A percentile compares a stretch with the other conserved stretches of the same genome.
These are phyloP conservation scores for Myrmecophaga tridactyla DNA, from an alignment of 2,113 vertebrate species.

Conservation along the genomic window DNA sequence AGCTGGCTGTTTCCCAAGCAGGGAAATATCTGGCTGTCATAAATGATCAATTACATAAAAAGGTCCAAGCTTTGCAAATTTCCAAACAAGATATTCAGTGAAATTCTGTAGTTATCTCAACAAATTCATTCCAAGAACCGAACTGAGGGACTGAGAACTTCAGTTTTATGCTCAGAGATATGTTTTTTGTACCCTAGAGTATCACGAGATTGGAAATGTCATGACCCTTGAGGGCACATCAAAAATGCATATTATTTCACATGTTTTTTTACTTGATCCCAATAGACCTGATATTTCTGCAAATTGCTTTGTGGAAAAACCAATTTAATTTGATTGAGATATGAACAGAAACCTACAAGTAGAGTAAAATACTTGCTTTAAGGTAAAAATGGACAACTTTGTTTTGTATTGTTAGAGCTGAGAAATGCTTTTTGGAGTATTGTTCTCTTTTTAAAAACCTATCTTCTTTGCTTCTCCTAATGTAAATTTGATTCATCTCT, in stretches of 20 bases:
- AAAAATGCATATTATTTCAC: constrained; percentile 75
- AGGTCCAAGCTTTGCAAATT: constrained; percentile 58
- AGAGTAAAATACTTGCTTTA: constrained; percentile 36
- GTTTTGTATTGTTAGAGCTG: neutral
- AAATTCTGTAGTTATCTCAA: constrained; percentile 26
- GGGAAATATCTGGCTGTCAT: constrained; percentile 54
- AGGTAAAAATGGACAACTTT: constrained; percentile 31
- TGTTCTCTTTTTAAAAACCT: neutral
- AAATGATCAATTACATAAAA: constrained; percentile 68
- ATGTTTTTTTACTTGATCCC: constrained; percentile 74
- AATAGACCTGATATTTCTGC: constrained; percentile 73
- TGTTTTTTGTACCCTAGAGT: constrained; percentile 34
- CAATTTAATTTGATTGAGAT: constrained; percentile 77
- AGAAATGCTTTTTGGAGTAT: constrained; percentile 12
- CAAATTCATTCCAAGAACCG: constrained; percentile 21
- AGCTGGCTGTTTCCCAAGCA: constrained; percentile 61
- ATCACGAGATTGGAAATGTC: constrained; percentile 71
- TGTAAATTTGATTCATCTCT: neutral
- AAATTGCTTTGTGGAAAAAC: constrained; percentile 71
- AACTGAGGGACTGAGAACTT: neutral
- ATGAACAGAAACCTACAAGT: constrained; percentile 53
- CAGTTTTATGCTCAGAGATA: neutral
- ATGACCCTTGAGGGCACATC: constrained; percentile 61
- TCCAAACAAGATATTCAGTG: constrained; percentile 44
- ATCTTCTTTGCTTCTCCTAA: neutral